phyloP scores from a whole-genome alignment of 2,888 invertebrate species.

The Drosophila affinis region DNA sequence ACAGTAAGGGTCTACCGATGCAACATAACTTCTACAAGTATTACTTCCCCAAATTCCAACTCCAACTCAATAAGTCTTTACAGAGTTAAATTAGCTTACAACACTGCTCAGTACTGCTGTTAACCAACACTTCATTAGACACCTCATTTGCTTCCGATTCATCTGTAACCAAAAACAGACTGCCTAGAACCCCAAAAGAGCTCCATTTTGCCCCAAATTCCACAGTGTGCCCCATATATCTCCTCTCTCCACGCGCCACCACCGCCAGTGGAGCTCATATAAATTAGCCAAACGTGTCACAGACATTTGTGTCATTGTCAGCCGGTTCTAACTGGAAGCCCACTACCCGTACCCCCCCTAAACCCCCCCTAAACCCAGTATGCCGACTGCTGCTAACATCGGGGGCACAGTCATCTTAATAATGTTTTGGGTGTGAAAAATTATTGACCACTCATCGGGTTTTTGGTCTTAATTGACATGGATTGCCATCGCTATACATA shows the following conservation, averaged over 20 bases:
- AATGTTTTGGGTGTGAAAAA: constrained; percentile 63
- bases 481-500: constrained; percentile 25
- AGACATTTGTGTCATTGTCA: constrained; percentile 64
- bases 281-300: constrained; percentile 68
- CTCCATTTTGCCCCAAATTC: neutral
- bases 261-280: constrained; percentile 20
- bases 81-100: too few relatives aligned
- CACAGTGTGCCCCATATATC: constrained; percentile 9
- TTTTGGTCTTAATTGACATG: constrained; percentile 41
- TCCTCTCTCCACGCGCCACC: neutral
- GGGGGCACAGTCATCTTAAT: constrained; percentile 47
- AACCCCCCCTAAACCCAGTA: neutral
- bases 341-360: neutral
- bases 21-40: too few relatives aligned
- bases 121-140: neutral
- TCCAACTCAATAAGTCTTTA: too few relatives aligned
- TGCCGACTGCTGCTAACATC: constrained; percentile 1
- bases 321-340: constrained; percentile 20
- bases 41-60: too few relatives aligned
- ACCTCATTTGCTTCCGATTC: neutral
- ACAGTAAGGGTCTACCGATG: too few relatives aligned
- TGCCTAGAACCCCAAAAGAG: neutral
- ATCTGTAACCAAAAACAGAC: neutral
- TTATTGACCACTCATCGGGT: constrained; percentile 54
- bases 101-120: too few relatives aligned